Evolutionary conservation across 2,888 invertebrate genomes (phyloP), one percentile per base, ranked within the genome.

Genomic region (Volucella inflata): DNA sequence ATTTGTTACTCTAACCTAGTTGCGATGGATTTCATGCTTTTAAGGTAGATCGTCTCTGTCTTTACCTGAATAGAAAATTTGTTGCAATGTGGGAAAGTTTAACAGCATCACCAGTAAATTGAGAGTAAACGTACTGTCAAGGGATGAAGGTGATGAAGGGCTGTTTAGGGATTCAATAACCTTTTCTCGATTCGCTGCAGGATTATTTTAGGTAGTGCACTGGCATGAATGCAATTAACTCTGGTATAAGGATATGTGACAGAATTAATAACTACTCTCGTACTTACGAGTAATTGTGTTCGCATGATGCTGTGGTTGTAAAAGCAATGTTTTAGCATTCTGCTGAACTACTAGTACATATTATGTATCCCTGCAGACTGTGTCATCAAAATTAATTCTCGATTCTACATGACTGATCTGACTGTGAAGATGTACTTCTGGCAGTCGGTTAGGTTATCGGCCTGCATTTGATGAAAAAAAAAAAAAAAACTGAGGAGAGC

Each of bases 1-100:
- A 87, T 84, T 87, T 83, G 83, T 85, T 85, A 87, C 80, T 87
- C 68, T 82, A 80, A 87, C 80, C 76, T 62, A 82, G 85, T 87
- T 79, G 62, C 59, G 68, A 70, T 38, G 75, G 40, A 55, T 74
- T 84, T 62, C 60, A 70, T 60, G 53, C 67, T 74, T 55, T 40
- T 60, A 30, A 12, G 14, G 50, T 46, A 71, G 36, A 48, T 71
- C 68, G 36, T 71, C 30, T 30, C 6, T 6, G 30, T 30, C 30
- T 30, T 30, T n/a, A n/a, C n/a, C n/a, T n/a, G n/a, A n/a, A n/a
- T n/a, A 55, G 77, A 77, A 72, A 72, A 77, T 82, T 62, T 60
- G 48, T 51, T 36, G 81, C 57, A 77, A 60, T 72, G 77, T 82
- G 62, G 72, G 67, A 68, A 77, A 71, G 53, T 82, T 67, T 60